Base-by-base conservation (phyloP, 1,140 invertebrate genomes). In the Drosophila ananassae region DNA sequence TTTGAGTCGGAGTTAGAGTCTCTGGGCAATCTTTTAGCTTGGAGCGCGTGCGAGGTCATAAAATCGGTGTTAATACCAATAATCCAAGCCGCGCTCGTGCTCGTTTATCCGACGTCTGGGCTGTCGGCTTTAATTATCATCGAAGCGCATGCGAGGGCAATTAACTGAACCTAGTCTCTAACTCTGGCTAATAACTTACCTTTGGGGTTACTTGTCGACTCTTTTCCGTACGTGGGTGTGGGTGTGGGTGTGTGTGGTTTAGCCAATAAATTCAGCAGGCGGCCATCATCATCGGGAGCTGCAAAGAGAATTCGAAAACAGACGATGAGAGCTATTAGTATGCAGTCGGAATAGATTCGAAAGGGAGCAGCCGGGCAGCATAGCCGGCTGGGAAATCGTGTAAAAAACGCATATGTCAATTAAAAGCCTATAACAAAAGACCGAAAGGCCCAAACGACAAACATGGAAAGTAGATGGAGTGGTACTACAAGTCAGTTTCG, bases 351-450 rank as follows among this genome's bases (percentile, higher is more conserved):
- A 39, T 58, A 55, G 44, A 21, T 47, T 69, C 28, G 51, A 39
- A 10, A 21, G 44, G 63, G 63, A 57, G 66, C 34, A 32, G 34
- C 21, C 48, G 63, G 50, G 66, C 34, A 32, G 34, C 21, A 41
- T 52, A 48, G 17, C 28, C 39, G 55, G 66, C 82, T 68, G 71
- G 63, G 76, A 73, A 87, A 77, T 82, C 84, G 84, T 89, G 79
- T 77, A 73, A 77, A 72, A 66, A 78, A 89, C 76, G 79, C 84
- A 51, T 89, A 83, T 89, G 84, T 89, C 83, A 89, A 89, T 89
- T 89, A 89, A 89, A 89, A 89, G 79, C 79, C 83, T 79, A 89
- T 89, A 89, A 89, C 83, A 89, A 67, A 76, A 50, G 57, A 25
- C 52, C 22, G 58, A 58, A 25, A 44, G 17, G 17, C 59, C 25